Evolutionary conservation across 2,113 vertebrate genomes (phyloP).

Genomic region (Callionymus lyra): DNA sequence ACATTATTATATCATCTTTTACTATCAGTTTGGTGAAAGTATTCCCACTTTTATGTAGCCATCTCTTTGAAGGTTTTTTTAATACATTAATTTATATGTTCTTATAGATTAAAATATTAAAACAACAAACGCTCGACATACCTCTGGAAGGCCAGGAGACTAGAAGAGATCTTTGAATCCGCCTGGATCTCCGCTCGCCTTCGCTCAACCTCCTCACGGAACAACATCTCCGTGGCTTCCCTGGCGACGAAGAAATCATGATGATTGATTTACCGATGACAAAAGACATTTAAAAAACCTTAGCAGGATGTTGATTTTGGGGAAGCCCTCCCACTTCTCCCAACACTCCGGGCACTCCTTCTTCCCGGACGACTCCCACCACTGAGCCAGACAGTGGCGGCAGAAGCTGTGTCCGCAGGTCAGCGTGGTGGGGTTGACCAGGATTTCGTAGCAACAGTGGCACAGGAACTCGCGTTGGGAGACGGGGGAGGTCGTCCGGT

Average conservation of each 20-base stretch:
- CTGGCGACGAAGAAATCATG: constrained; percentile 43
- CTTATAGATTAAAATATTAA: background rate
- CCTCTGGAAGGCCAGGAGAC: constrained; percentile 81
- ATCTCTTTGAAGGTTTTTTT: too few relatives aligned
- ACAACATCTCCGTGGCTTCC: constrained; percentile 84
- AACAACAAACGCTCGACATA: background rate
- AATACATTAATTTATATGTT: too few relatives aligned
- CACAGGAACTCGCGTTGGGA: constrained; percentile 82
- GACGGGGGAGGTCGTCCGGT: constrained; percentile 37
- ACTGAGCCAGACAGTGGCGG: constrained; percentile 85
- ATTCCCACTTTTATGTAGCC: too few relatives aligned
- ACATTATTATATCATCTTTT: too few relatives aligned
- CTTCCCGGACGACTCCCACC: constrained; percentile 87
- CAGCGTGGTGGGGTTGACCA: constrained; percentile 87
- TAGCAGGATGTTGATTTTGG: constrained; percentile 89
- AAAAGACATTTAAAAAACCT: constrained; percentile 51
- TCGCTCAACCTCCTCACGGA: constrained; percentile 70
- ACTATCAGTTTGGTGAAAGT: too few relatives aligned
- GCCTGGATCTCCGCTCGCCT: constrained; percentile 75
- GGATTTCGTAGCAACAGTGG: constrained; percentile 88
- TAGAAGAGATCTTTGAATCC: constrained; percentile 65
- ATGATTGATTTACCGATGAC: background rate
- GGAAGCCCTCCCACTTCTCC: constrained; percentile 92
- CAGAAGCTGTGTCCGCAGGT: constrained; percentile 96
- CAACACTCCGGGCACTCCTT: constrained; percentile 90